Percentiles rank a stretch among this genome's conserved stretches.
These are phyloP conservation scores for Lepidostoma basale DNA, from an alignment of 1,140 invertebrate genomes.

Conservation along the genomic window DNA sequence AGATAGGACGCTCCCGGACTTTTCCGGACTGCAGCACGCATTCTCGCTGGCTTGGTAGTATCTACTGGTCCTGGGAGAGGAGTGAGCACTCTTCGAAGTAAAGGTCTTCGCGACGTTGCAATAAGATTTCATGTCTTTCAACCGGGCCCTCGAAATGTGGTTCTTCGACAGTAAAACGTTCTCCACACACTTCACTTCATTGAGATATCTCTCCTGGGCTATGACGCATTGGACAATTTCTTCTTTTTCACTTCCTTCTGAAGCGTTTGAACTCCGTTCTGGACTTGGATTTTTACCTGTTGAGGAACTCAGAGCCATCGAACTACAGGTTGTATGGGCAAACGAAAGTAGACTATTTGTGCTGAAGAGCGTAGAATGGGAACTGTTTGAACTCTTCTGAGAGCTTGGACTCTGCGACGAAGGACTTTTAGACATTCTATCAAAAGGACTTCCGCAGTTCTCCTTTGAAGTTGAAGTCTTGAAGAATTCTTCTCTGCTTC, in stretches of 20 bases:
- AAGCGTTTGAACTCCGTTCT: constrained; percentile 57
- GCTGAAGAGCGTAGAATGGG: constrained; percentile 49
- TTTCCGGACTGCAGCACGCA: constrained; percentile 21
- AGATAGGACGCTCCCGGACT: constrained; percentile 19
- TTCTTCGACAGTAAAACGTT: constrained; percentile 57
- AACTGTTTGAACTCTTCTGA: constrained; percentile 40
- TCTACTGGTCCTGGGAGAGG: constrained; percentile 32
- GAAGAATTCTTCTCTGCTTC: constrained; percentile 44
- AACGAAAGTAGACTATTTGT: constrained; percentile 57
- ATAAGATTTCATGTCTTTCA: constrained; percentile 33
- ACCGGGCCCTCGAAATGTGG: constrained; percentile 45
- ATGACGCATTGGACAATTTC: constrained; percentile 59
- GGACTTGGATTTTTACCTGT: constrained; percentile 57
- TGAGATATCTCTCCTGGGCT: constrained; percentile 60
- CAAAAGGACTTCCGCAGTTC: constrained; percentile 32
- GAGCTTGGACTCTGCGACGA: constrained; percentile 38
- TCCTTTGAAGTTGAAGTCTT: constrained; percentile 32
- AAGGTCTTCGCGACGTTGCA: constrained; percentile 31
- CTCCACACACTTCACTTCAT: constrained; percentile 60
- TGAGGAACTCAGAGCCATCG: constrained; percentile 61
- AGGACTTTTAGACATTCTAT: constrained; percentile 38
- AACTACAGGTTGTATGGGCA: constrained; percentile 60
- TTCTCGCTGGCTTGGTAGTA: constrained; percentile 36
- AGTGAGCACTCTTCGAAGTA: constrained; percentile 26
- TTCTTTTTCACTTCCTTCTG: constrained; percentile 32